Conservation (phyloP, 2,113 vertebrate species). For the Eulacestoma nigropectus region DNA sequence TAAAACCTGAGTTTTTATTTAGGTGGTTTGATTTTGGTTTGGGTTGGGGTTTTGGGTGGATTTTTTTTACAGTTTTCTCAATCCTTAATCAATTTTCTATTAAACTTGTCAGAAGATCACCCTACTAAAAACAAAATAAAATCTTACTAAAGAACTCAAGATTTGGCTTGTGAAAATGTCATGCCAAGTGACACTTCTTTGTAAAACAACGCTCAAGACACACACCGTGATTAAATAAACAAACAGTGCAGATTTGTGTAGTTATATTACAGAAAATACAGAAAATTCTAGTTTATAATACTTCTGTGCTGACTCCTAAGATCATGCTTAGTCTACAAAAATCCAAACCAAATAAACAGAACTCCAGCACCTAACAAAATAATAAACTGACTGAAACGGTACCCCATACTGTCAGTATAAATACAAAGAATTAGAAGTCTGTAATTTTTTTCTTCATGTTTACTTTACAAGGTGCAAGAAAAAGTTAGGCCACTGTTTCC, state of each 20-base stretch:
- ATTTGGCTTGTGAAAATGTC: neutral
- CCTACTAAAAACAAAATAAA: neutral
- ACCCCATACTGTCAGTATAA: neutral
- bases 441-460: neutral
- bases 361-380: neutral
- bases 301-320: neutral
- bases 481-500: neutral
- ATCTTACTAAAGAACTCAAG: neutral
- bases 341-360: conserved; percentile 22
- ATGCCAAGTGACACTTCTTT: neutral
- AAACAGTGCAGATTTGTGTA: neutral
- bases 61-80: neutral
- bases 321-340: conserved; percentile 12
- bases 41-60: neutral
- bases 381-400: conserved; percentile 11
- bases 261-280: neutral
- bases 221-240: neutral
- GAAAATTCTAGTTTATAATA: neutral
- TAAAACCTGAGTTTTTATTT: neutral
- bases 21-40: neutral
- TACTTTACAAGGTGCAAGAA: neutral
- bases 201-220: neutral
- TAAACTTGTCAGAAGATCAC: neutral
- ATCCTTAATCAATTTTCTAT: neutral
- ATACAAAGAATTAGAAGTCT: neutral